These are phyloP conservation scores for Halocynthia aurantium DNA, from an alignment of 23 tunicate species.

Conservation along the genomic window DNA sequence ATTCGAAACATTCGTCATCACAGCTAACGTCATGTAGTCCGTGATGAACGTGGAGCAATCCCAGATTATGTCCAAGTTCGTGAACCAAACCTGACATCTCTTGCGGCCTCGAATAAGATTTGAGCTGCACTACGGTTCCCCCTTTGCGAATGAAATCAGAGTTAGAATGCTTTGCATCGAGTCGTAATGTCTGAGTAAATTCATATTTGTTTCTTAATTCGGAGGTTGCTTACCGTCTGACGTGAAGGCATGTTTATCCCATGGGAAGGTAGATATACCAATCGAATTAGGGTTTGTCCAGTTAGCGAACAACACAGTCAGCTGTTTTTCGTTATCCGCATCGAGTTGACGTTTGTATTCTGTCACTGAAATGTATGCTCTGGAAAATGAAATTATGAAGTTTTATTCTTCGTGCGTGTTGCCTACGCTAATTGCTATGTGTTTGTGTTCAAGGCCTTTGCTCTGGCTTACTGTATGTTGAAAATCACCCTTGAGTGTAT, in stretches of 20 bases:
- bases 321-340: constrained; percentile 15
- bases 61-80: constrained; percentile 33
- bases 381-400: background rate
- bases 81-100: constrained; percentile 31
- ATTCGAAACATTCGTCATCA: constrained; percentile 18
- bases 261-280: constrained; percentile 27
- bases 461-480: too few species aligned
- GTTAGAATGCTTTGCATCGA: background rate
- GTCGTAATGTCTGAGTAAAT: background rate
- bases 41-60: constrained; percentile 32
- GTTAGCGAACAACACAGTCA: constrained; percentile 31
- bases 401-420: too few species aligned
- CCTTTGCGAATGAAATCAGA: background rate
- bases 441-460: too few species aligned
- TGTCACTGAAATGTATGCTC: constrained; percentile 24
- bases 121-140: constrained; percentile 32
- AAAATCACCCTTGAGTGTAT: background rate
- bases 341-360: constrained; percentile 18
- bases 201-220: background rate
- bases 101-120: constrained; percentile 17
- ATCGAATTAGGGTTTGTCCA: constrained; percentile 37
- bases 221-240: constrained; percentile 4
- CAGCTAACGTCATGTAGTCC: constrained; percentile 16
- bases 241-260: constrained; percentile 36
- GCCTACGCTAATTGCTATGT: too few species aligned